These are phyloP conservation scores for Gasterosteus aculeatus DNA, from an alignment of 2,113 vertebrate genomes.

Conservation along the genomic window DNA sequence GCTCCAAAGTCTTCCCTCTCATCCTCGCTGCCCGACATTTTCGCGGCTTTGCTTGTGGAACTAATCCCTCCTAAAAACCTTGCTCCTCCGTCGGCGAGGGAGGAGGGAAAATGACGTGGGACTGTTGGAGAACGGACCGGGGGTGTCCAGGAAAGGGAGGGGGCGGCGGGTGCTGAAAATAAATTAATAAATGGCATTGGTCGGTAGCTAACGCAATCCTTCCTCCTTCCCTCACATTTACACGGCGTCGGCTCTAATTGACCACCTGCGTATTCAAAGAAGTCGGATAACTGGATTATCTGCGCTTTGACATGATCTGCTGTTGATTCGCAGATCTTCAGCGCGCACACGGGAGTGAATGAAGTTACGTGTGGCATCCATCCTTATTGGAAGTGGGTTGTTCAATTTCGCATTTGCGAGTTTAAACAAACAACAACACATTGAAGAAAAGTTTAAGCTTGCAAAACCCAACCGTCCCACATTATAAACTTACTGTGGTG, in stretches of 20 bases:
- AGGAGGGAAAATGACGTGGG: slow-evolving; percentile 82
- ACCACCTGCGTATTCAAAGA: slow-evolving; percentile 54
- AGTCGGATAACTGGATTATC: slow-evolving; percentile 58
- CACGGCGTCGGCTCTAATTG: neutral
- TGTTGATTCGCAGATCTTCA: slow-evolving; percentile 34
- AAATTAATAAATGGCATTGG: slow-evolving; percentile 51
- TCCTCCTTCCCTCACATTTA: slow-evolving; percentile 6
- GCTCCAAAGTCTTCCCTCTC: slow-evolving; percentile 79
- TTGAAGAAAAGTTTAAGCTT: slow-evolving; percentile 56
- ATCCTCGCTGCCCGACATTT: slow-evolving; percentile 84
- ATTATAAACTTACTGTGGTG: slow-evolving; percentile 73
- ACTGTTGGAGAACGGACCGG: slow-evolving; percentile 64
- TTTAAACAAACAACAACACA: slow-evolving; percentile 2
- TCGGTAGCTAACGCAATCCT: slow-evolving; percentile 9
- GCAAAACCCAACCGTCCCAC: slow-evolving; percentile 44
- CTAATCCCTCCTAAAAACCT: slow-evolving; percentile 76
- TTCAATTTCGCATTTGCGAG: slow-evolving; percentile 19
- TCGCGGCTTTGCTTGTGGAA: slow-evolving; percentile 51
- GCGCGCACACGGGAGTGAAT: slow-evolving; percentile 10
- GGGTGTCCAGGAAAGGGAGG: slow-evolving; percentile 76
- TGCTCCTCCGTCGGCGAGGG: slow-evolving; percentile 74
- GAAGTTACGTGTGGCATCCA: slow-evolving; percentile 50
- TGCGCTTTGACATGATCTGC: slow-evolving; percentile 25
- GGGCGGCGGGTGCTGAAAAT: slow-evolving; percentile 48
- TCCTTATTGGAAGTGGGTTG: slow-evolving; percentile 4